Evolutionary conservation across 2,888 invertebrate genomes (phyloP), one percentile per base, ranked within the genome.

Genomic region (Lasioglossum figueresi): DNA sequence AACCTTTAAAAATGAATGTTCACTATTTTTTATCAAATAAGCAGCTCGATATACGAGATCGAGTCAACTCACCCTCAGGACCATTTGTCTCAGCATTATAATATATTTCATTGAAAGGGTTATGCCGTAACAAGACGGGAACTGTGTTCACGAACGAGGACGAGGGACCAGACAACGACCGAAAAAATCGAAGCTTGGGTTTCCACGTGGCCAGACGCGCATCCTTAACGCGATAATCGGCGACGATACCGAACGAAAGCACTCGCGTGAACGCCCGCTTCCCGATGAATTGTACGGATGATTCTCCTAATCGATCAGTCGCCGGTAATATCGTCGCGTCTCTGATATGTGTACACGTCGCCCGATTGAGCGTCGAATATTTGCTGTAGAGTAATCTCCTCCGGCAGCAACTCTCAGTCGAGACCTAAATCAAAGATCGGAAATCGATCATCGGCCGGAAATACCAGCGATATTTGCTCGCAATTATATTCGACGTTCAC

Each of bases 391-490:
- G 73, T 82, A 84, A 83, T 86, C 87, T 79, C 72, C 72, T 52
- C 73, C n/a, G 43, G 45, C 68, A 73, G 80, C 75, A 68, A 83
- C 78, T 73, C 82, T 82, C 84, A 83, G 78, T 82, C 84, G 85
- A 88, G 82, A 79, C 77, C 89, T 80, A 83, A 85, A 90, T 91
- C 91, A 80, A 91, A 91, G 86, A 91, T 90, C 75, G 91, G 89
- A 90, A 91, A 90, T 89, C 90, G 83, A 91, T 91, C 86, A 77
- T 37, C 31, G 34, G 3, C 45, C 74, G 76, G 79, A 80, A 83
- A 82, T 84, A 84, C 79, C 80, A 37, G 48, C 72, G 74, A 83
- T 91, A 88, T 90, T 90, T 91, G 86, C 88, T 81, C 76, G 85
- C 81, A 91, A 90, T 90, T 91, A 88, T 82, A 88, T 75, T 72